Percentiles rank a stretch among this genome's conserved stretches.
Conservation (phyloP, 2,888 invertebrate genomes). For the Meandrusa payeni region DNA sequence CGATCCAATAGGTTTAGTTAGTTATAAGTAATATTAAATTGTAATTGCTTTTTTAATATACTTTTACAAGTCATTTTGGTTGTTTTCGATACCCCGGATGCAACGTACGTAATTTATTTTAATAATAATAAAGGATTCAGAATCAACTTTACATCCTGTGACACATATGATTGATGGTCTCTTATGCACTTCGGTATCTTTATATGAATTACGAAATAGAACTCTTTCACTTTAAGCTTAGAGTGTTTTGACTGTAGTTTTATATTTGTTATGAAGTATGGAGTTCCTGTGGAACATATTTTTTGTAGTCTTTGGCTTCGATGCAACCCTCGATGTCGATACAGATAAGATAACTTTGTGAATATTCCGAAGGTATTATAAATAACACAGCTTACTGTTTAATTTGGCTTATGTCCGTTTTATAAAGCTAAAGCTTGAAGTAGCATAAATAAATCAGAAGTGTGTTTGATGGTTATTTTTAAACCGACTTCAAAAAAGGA, state of each 20-base stretch:
- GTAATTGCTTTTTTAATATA: no score
- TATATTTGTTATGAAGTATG: slow-evolving; percentile 26
- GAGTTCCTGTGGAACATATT: slow-evolving; percentile 36
- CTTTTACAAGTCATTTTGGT: no score
- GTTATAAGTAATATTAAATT: no score
- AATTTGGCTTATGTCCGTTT: no score
- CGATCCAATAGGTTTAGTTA: no score
- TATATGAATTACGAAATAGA: slow-evolving; percentile 1
- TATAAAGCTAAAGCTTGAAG: no score
- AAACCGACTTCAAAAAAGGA: no score
- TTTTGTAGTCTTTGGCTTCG: slow-evolving; percentile 38
- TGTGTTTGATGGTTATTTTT: no score
- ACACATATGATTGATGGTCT: slow-evolving; percentile 51
- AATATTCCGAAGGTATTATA: slow-evolving; percentile 17
- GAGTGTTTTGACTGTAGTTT: background rate
- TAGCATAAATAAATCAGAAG: no score
- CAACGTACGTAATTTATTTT: no score
- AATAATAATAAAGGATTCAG: slow-evolving; percentile 25
- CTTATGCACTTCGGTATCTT: slow-evolving; percentile 15
- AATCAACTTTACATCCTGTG: slow-evolving; percentile 34
- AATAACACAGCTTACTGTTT: slow-evolving; percentile 11
- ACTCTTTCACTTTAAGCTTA: slow-evolving; percentile 2
- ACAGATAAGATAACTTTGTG: slow-evolving; percentile 37
- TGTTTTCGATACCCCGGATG: no score
- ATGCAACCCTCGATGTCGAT: slow-evolving; percentile 42